Percentiles rank a stretch among this genome's conserved stretches.
These are phyloP conservation scores for Sebastes jordani DNA, from an alignment of 2,797 vertebrate species.

Conservation along the genomic window DNA sequence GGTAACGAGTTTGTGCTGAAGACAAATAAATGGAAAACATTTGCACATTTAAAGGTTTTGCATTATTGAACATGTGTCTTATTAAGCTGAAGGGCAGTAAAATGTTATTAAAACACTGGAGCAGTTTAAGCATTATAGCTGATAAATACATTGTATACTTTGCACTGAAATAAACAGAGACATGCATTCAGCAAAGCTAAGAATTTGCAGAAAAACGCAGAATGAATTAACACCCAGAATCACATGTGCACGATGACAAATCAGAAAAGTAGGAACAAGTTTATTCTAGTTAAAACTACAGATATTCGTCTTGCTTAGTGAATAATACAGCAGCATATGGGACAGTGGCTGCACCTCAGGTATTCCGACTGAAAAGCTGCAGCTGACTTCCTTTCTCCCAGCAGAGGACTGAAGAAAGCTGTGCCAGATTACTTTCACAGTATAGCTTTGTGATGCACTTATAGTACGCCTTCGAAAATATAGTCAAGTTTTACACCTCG, in stretches of 20 bases:
- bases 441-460: not conserved
- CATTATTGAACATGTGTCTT: not conserved
- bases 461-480: not conserved
- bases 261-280: not conserved
- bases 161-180: not conserved
- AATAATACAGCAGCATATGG: not conserved
- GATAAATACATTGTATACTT: not conserved
- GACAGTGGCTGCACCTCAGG: not conserved
- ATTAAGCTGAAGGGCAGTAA: not conserved
- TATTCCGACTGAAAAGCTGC: constrained; percentile 7
- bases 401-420: constrained; percentile 5
- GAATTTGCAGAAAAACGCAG: not conserved
- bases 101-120: not conserved
- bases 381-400: not conserved
- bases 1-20: not conserved
- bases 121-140: not conserved
- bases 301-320: not conserved
- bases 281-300: not conserved
- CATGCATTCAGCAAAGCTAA: not conserved
- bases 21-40: constrained; percentile 1
- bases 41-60: constrained; percentile 7
- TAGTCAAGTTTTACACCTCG: not conserved
- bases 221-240: not conserved
- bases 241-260: not conserved
- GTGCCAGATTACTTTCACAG: not conserved